Conservation (phyloP, 1,140 invertebrate genomes). For the Teleogryllus occipitalis region DNA sequence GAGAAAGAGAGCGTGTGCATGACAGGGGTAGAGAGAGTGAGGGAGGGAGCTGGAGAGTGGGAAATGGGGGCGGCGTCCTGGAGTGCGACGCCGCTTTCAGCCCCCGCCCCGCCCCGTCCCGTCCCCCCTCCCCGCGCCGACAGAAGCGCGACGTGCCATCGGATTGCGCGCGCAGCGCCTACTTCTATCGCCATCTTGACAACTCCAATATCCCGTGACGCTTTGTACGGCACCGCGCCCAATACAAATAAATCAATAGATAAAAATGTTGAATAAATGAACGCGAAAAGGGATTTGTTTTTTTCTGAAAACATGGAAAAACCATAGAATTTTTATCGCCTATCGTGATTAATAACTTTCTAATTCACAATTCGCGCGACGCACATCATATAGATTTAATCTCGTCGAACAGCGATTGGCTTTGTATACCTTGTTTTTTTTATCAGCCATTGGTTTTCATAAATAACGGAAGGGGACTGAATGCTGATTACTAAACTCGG, state of each 20-base stretch:
- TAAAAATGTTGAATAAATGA: neutral
- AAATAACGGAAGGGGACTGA: neutral
- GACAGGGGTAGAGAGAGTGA: no score
- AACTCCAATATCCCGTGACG: neutral
- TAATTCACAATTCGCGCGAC: neutral
- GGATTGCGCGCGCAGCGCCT: no score
- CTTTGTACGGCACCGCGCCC: neutral
- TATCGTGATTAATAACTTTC: slow-evolving; percentile 5
- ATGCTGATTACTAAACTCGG: neutral
- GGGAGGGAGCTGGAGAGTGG: no score
- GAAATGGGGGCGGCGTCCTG: no score
- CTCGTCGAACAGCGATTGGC: neutral
- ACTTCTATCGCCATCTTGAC: neutral
- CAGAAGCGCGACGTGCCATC: no score
- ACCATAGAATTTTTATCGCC: neutral
- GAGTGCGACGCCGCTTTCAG: no score
- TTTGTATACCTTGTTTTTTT: neutral
- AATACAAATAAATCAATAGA: neutral
- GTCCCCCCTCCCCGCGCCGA: no score
- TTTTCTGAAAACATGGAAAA: neutral
- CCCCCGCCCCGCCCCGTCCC: no score
- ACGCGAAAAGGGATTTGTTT: neutral
- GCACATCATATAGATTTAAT: neutral
- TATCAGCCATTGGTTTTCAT: neutral
- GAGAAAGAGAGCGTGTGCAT: no score